Evolutionary conservation across 2,888 invertebrate genomes (phyloP).

Genomic region (Parochlus steinenii): DNA sequence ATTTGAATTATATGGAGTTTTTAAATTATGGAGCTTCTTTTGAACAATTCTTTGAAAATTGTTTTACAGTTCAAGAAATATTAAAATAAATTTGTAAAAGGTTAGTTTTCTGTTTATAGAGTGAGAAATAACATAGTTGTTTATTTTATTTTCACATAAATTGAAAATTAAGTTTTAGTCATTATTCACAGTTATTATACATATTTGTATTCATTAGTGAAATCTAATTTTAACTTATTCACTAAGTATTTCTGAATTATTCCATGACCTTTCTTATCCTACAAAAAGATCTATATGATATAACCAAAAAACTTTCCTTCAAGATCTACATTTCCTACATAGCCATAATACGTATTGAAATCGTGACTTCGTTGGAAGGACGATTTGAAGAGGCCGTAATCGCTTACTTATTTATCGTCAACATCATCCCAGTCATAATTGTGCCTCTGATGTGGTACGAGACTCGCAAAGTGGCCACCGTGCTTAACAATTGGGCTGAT

Average conservation of each 20-base stretch:
- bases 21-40: too few relatives aligned
- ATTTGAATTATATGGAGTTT: too few relatives aligned
- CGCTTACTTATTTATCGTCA: conserved; percentile 56
- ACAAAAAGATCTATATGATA: not conserved
- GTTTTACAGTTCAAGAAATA: too few relatives aligned
- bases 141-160: too few relatives aligned
- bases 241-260: not conserved
- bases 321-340: conserved; percentile 40
- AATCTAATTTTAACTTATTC: not conserved
- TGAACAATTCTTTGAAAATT: too few relatives aligned
- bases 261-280: not conserved
- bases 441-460: conserved; percentile 52
- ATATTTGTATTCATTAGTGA: not conserved
- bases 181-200: not conserved
- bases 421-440: conserved; percentile 44
- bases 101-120: too few relatives aligned
- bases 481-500: conserved; percentile 46
- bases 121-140: too few relatives aligned
- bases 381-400: conserved; percentile 61
- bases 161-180: too few relatives aligned
- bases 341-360: conserved; percentile 42
- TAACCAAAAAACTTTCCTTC: conserved; percentile 2
- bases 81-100: too few relatives aligned
- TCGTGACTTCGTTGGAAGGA: conserved; percentile 42
- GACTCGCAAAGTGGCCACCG: conserved; percentile 40